Conservation (phyloP, 2,888 invertebrate genomes). For the Thecophora atra region DNA sequence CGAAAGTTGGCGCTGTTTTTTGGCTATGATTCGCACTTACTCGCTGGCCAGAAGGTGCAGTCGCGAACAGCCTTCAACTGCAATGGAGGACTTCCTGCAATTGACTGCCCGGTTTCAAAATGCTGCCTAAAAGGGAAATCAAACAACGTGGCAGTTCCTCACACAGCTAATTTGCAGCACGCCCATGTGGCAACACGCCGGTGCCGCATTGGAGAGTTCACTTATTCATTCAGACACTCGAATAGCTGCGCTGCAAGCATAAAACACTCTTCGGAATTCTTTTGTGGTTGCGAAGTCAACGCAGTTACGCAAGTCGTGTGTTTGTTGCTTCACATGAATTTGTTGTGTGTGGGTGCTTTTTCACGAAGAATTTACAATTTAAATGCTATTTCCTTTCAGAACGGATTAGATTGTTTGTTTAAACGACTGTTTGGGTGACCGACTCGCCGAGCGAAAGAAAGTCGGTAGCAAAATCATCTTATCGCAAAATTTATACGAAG, state of each 20-base stretch:
- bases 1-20: no score
- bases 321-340: conserved; percentile 13
- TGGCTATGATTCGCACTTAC: no score
- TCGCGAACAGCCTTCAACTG: neutral
- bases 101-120: neutral
- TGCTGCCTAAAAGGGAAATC: neutral
- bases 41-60: neutral
- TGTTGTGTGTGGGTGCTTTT: neutral
- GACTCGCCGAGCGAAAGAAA: conserved; percentile 1
- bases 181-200: conserved; percentile 46
- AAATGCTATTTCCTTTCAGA: conserved; percentile 59
- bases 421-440: neutral
- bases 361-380: conserved; percentile 57
- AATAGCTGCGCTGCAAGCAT: conserved; percentile 5
- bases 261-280: conserved; percentile 1
- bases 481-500: conserved; percentile 59
- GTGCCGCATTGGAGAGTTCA: conserved; percentile 57
- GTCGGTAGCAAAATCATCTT: conserved; percentile 51
- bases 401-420: conserved; percentile 53
- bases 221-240: conserved; percentile 53
- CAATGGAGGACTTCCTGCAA: conserved; percentile 20
- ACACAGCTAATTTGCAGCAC: neutral
- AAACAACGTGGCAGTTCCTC: conserved; percentile 20
- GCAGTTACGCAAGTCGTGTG: conserved; percentile 10
- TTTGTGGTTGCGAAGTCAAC: neutral